Evolutionary conservation across 2,797 vertebrate species (phyloP).

Genomic region (Mus spretus): DNA sequence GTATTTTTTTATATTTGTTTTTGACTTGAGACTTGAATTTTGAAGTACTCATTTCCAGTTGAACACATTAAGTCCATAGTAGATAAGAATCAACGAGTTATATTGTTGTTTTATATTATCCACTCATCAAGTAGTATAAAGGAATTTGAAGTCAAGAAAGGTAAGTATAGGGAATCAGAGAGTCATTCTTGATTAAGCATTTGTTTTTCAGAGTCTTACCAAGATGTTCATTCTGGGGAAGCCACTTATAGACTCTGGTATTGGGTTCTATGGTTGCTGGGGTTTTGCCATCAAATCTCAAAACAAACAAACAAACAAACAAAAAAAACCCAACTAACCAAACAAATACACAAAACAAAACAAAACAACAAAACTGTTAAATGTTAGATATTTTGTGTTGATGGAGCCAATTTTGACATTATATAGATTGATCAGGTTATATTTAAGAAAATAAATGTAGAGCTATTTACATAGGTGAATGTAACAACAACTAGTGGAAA

Average conservation of each 20-base stretch:
- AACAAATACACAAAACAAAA: too few relatives aligned
- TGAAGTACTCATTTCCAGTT: too few relatives aligned
- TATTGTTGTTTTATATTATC: background rate
- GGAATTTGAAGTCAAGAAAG: background rate
- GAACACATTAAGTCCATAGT: background rate
- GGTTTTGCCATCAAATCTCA: constrained; percentile 10
- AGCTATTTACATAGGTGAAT: background rate
- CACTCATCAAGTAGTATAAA: background rate
- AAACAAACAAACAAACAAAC: too few relatives aligned
- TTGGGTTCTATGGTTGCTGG: constrained; percentile 1
- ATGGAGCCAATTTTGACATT: background rate
- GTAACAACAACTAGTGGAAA: too few relatives aligned
- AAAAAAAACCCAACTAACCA: too few relatives aligned
- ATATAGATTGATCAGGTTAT: background rate
- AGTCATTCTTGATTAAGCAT: background rate
- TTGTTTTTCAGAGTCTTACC: background rate
- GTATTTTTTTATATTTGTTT: too few relatives aligned
- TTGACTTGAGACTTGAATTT: too few relatives aligned
- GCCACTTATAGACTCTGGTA: background rate
- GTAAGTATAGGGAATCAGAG: background rate
- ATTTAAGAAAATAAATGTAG: background rate
- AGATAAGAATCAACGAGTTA: background rate
- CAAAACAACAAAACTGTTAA: background rate
- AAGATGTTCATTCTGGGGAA: constrained; percentile 44
- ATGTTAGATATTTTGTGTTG: background rate